Evolutionary conservation across 2,888 invertebrate genomes (phyloP), one percentile per base, ranked within the genome.

Genomic region (Brenthis daphne): DNA sequence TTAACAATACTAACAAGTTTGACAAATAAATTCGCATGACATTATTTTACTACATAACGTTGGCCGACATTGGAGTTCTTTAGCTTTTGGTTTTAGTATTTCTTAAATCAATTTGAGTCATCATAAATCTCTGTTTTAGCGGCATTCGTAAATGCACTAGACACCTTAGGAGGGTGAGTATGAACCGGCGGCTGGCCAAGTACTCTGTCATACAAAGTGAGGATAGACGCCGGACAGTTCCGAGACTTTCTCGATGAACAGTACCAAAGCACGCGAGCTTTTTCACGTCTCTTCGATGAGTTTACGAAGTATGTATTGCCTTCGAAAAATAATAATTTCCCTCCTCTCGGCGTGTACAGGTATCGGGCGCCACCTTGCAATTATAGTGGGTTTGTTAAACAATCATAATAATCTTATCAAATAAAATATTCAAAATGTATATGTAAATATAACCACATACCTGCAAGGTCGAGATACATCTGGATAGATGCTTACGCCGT

Each of bases 301-400:
- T 87, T 87, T 69, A 85, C 82, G 82, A 86, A 87, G 79, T 81
- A 88, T 0, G 85, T 88, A 74, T 88, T 84, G 68, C 86, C 87
- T 68, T 82, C 80, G 81, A 83, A 85, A 78, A 83, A 84, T 51
- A 88, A 81, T 65, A 87, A 81, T 61, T 83, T 80, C 24, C 83
- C 83, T 56, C 86, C 87, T 65, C 85, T 81, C 67, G 83, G 76
- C 50, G 88, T 84, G 72, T 75, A 79, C 79, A 87, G 74, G 77
- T 85, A 88, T 60, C 75, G 83, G 75, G 78, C 79, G 70, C 79
- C 81, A 82, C 81, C 79, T 79, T 81, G 75, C 76, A 77, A 80
- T 65, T 76, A 77, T 70, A 67, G 64, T 73, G 55, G 66, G 66
- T 57, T 65, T 68, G 67, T 77, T 71, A 76, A 74, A 72, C 68